Evolutionary conservation across 1,140 invertebrate genomes (phyloP).

Genomic region (Ceratosolen solmsi): DNA sequence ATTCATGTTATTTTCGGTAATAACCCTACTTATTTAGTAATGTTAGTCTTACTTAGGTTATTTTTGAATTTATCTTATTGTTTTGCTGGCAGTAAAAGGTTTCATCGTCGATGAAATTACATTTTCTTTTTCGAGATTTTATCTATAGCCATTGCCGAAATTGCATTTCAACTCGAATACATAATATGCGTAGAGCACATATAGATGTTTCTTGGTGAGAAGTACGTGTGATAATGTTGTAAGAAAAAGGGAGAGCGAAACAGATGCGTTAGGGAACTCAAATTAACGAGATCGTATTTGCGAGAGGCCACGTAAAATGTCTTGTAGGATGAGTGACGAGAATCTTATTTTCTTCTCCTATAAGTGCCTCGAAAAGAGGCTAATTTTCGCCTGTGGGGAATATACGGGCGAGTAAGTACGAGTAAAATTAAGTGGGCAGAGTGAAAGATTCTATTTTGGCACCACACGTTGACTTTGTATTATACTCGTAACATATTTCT

Average conservation of each 20-base stretch:
- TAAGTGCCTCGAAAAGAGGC: too few relatives aligned
- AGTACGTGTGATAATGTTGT: neutral
- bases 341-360: conserved; percentile 10
- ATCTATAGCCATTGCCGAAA: too few relatives aligned
- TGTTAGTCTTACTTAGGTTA: too few relatives aligned
- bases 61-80: too few relatives aligned
- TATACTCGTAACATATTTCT: neutral
- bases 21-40: too few relatives aligned
- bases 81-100: too few relatives aligned
- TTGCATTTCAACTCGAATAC: too few relatives aligned
- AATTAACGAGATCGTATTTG: conserved; percentile 19
- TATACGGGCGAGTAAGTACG: neutral
- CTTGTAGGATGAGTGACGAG: neutral
- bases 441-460: conserved; percentile 6
- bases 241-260: neutral
- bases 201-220: neutral
- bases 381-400: too few relatives aligned
- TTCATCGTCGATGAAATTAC: too few relatives aligned
- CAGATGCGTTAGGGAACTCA: neutral
- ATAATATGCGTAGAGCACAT: neutral
- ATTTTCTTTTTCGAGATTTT: too few relatives aligned
- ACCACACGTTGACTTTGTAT: neutral
- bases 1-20: too few relatives aligned
- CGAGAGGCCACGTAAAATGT: too few relatives aligned
- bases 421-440: neutral